A percentile compares a stretch with the other conserved stretches of the same genome.
phyloP scores from a whole-genome alignment of 2,888 invertebrate genomes.

The Vanessa cardui region DNA sequence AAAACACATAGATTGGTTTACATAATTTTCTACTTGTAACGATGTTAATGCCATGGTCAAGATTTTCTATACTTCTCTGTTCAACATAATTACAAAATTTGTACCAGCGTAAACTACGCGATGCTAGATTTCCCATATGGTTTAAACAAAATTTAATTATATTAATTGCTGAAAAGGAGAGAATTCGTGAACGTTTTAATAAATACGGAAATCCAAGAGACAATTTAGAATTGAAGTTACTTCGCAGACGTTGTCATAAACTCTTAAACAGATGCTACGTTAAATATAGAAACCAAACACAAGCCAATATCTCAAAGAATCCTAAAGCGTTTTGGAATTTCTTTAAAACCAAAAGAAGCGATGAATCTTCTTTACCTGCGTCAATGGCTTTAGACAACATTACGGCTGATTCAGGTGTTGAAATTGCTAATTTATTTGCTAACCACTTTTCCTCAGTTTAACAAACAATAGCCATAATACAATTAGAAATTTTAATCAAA shows the following conservation, averaged over 20 bases:
- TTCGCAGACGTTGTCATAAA: constrained; percentile 10
- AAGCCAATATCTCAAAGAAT: not conserved
- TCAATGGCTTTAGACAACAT: constrained; percentile 3
- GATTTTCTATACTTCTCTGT: constrained; percentile 1
- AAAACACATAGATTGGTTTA: not conserved
- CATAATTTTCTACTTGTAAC: not conserved
- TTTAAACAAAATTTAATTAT: too few species aligned
- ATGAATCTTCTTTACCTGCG: constrained; percentile 1
- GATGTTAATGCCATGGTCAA: not conserved
- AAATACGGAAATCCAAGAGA: constrained; percentile 20
- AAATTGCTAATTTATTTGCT: constrained; percentile 3
- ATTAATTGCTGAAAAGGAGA: not conserved
- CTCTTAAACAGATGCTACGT: not conserved
- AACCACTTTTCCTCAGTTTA: not conserved
- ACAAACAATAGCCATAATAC: not conserved
- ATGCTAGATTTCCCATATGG: not conserved
- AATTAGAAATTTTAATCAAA: not conserved
- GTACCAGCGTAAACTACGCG: constrained; percentile 6
- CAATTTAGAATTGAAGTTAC: constrained; percentile 12
- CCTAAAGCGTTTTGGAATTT: constrained; percentile 3
- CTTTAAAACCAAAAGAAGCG: not conserved
- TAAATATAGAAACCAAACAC: too few species aligned
- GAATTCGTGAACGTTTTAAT: not conserved
- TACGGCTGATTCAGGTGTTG: constrained; percentile 2
- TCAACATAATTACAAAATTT: not conserved